Evolutionary conservation across 2,888 invertebrate genomes (phyloP).

Genomic region (Escarpia spicata): DNA sequence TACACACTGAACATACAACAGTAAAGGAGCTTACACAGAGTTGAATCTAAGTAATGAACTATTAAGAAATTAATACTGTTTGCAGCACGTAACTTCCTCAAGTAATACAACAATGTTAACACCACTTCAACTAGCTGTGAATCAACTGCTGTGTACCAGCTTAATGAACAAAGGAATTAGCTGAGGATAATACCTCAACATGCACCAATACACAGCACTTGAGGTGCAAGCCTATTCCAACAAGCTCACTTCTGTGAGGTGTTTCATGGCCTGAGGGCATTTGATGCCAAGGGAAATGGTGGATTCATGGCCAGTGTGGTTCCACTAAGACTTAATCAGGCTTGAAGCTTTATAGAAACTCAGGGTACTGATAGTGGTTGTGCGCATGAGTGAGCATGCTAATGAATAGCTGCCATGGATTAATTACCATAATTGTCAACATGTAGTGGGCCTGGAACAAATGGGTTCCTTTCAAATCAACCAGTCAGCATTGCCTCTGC

Average conservation of each 20-base stretch:
- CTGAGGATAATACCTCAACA: not conserved
- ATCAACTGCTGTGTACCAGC: not conserved
- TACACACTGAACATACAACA: not conserved
- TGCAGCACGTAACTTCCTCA: not conserved
- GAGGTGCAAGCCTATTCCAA: not conserved
- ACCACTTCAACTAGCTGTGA: not conserved
- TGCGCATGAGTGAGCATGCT: not conserved
- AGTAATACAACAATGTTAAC: not conserved
- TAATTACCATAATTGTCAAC: not conserved
- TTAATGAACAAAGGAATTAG: not conserved
- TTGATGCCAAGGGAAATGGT: not conserved
- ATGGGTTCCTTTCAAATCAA: slow-evolving; percentile 8
- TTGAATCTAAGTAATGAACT: not conserved
- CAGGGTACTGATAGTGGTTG: not conserved
- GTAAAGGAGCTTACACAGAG: not conserved
- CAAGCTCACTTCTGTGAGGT: slow-evolving; percentile 1
- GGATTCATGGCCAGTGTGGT: not conserved
- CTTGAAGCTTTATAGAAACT: slow-evolving; percentile 12
- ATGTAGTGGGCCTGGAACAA: not conserved
- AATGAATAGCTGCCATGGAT: not conserved
- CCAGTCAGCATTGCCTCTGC: not conserved
- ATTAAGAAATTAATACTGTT: not conserved
- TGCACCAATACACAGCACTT: not conserved
- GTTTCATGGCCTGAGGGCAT: not conserved
- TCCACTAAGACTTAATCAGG: not conserved